Evolutionary conservation across 1,140 invertebrate species (phyloP).

Genomic region (Drosophila kohkoa): DNA sequence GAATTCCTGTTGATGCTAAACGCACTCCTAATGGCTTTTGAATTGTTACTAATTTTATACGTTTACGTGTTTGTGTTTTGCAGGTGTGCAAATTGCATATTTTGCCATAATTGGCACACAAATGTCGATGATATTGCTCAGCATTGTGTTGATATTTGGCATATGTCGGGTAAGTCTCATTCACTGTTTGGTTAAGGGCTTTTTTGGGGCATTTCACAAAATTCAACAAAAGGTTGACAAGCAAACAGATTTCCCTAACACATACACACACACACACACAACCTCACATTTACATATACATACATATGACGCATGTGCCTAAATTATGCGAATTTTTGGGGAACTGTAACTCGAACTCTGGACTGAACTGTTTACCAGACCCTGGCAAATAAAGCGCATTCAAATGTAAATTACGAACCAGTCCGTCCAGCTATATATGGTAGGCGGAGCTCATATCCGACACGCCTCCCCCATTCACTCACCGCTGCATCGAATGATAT

Average conservation of each 20-base stretch:
- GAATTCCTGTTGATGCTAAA: background rate
- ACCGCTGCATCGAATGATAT: conserved; percentile 7
- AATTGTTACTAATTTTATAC: conserved; percentile 3
- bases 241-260: conserved; percentile 3
- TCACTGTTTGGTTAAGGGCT: conserved; percentile 50
- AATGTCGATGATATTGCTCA: conserved; percentile 89
- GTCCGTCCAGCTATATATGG: conserved; percentile 1
- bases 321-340: conserved; percentile 60
- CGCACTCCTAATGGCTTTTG: background rate
- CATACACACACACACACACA: conserved; percentile 3
- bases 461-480: conserved; percentile 2
- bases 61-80: conserved; percentile 17
- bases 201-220: conserved; percentile 47
- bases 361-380: conserved; percentile 54
- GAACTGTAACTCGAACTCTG: background rate
- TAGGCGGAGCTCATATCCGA: conserved; percentile 10
- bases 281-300: background rate
- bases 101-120: conserved; percentile 90
- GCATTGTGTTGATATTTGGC: conserved; percentile 89
- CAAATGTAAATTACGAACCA: conserved; percentile 70
- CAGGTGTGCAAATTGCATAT: conserved; percentile 91
- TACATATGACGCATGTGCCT: conserved; percentile 49
- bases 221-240: conserved; percentile 28
- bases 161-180: conserved; percentile 88
- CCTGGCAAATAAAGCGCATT: conserved; percentile 74